Percentiles rank a stretch among this genome's conserved stretches.
phyloP scores from a whole-genome alignment of 2,113 vertebrate genomes.

The Pogona vitticeps region DNA sequence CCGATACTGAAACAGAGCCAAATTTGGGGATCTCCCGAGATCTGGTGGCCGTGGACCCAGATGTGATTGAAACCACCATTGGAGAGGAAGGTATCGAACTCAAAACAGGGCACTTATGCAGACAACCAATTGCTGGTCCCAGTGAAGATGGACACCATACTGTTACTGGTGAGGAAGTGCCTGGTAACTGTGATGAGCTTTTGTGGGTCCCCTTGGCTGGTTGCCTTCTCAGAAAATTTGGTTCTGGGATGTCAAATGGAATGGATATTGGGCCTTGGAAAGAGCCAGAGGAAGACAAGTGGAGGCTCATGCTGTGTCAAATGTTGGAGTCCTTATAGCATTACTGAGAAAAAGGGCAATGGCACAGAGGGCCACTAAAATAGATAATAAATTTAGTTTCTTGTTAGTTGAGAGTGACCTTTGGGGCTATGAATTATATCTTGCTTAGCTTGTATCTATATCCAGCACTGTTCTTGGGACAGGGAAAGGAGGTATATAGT shows the following conservation, averaged over 20 bases:
- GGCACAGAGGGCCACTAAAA: too few species aligned
- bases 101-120: not conserved
- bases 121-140: slow-evolving; percentile 1
- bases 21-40: not conserved
- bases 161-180: slow-evolving; percentile 11
- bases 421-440: not conserved
- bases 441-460: not conserved
- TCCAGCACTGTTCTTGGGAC: not conserved
- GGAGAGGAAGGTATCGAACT: not conserved
- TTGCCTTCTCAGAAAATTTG: not conserved
- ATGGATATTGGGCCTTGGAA: not conserved
- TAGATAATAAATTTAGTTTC: too few species aligned
- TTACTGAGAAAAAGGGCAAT: not conserved
- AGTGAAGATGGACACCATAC: slow-evolving; percentile 20
- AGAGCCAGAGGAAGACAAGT: not conserved
- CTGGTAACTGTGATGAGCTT: not conserved
- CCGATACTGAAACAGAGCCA: slow-evolving; percentile 7
- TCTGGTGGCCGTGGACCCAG: not conserved
- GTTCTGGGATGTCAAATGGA: not conserved
- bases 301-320: not conserved
- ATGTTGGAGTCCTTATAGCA: not conserved
- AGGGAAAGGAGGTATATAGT: too few species aligned
- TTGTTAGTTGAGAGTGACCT: too few species aligned
- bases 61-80: slow-evolving; percentile 23
- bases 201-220: not conserved